Evolutionary conservation across 2,797 vertebrate genomes (phyloP), one percentile per base, ranked within the genome.

Genomic region (Lacerta agilis): DNA sequence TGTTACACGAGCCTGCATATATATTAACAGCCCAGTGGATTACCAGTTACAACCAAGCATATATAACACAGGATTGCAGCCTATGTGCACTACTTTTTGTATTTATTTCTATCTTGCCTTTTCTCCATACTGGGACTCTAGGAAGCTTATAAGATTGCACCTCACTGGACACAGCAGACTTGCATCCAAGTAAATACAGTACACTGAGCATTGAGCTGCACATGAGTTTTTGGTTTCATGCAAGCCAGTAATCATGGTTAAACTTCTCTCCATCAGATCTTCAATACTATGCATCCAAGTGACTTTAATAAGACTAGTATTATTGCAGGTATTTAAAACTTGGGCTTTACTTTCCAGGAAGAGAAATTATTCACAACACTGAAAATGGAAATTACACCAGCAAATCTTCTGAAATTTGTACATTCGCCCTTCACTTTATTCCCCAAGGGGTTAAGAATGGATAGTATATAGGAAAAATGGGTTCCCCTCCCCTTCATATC

Each of bases 381-480:
- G 8, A 79, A 79, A 86, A 86, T 69, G 23, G 64, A 71, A 69
- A 79, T 36, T 71, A 13, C 43, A 29, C 43, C 38, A 36, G 41
- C 29, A 78, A 66, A 67, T 69, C n/a, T 64, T 93, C 86, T 87
- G 43, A 90, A 82, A 38, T 33, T 6, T 87, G 23, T 71, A 85
- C 82, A 76, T 23, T 69, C 71, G 91, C 25, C 0, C 8, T 7
- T 64, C 81, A 5, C 20, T 90, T 87, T 84, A 86, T 82, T 91
- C 92, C 75, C 90, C 64, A 25, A 49, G 20, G 73, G 20, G n/a
- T 83, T 85, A 82, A 88, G 82, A 36, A 55, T 79, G 72, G 82
- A 76, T 87, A 29, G 88, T 10, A 43, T 67, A 64, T 88, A 89
- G 0, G 0, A 3, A 89, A 10, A 2, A 5, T 76, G 15, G 33